Base-by-base conservation (phyloP, 2,113 vertebrate genomes). In the Microcebus murinus region DNA sequence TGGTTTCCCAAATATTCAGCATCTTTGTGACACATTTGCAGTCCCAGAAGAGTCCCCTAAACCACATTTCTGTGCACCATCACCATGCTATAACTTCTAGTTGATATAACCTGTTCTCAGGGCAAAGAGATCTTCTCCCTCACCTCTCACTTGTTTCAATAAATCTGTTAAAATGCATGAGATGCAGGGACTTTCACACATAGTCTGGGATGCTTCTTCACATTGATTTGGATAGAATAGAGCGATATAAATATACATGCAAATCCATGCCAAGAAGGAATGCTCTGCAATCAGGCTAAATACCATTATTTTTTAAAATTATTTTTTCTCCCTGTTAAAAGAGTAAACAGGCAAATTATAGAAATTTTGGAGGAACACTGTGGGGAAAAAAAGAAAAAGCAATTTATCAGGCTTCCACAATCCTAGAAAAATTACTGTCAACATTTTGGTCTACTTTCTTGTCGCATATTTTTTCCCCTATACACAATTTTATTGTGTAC, bases 121-220 rank as follows among this genome's bases (percentile, higher is more conserved):
- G 84, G 71, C 87, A 96, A 81, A 82, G 34, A 74, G 65, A 55
- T 79, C 55, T 61, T 95, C 67, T 96, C 73, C 76, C 67, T 96
- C 76, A 71, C 88, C 52, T 83, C 52, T 91, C 42, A 92, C 36
- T 96, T 87, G 45, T 96, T 97, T 86, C 77, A 96, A 82, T 91
- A 96, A 85, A 76, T 77, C 84, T 95, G 76, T 68, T 97, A 92
- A 97, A 97, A 87, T 97, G 55, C 90, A 98, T 74, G 93, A 96
- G 96, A 88, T 85, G 61, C 63, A 79, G 70, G 65, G 31, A 67
- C 57, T 90, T 93, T 52, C 52, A 39, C 94, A 94, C 34, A 71
- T 15, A 42, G 77, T 39, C 52, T 90, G 52, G 39, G 18, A n/a
- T 77, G 71, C 61, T 18, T 92, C 93, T 86, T 71, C 90, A 92